Conservation (phyloP, 2,888 invertebrate species). For the Agelastica alni region DNA sequence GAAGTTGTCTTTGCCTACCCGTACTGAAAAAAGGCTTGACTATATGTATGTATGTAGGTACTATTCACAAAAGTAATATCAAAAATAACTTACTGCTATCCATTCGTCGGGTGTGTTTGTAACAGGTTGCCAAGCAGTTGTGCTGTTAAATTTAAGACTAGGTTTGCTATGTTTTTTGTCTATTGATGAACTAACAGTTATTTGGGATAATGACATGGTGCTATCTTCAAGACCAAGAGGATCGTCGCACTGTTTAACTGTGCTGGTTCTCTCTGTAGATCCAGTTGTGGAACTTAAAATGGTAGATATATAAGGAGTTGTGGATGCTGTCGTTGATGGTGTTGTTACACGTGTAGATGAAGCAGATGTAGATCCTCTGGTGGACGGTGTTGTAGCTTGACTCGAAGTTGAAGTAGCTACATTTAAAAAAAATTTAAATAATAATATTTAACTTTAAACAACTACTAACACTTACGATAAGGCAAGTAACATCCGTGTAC, state of each 20-base stretch:
- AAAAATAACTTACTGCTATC: conserved; percentile 67
- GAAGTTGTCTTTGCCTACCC: no score
- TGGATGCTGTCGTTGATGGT: background rate
- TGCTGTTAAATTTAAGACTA: conserved; percentile 58
- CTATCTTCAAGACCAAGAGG: conserved; percentile 73
- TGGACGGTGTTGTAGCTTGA: no score
- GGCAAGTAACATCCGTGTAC: conserved; percentile 69
- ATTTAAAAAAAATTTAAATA: no score
- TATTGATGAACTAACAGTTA: conserved; percentile 67
- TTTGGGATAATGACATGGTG: conserved; percentile 65
- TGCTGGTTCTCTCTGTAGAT: conserved; percentile 18
- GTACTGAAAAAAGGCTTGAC: no score
- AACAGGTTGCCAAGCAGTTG: conserved; percentile 68
- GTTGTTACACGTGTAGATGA: conserved; percentile 8
- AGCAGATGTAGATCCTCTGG: conserved; percentile 31
- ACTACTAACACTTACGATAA: no score
- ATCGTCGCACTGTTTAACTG: conserved; percentile 63
- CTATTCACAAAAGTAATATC: no score
- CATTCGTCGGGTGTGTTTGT: conserved; percentile 71
- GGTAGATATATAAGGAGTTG: background rate
- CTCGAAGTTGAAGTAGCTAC: no score
- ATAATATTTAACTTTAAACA: no score
- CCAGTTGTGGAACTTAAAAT: background rate
- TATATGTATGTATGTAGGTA: no score
- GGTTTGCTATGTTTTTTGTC: conserved; percentile 53